A percentile compares a stretch with the other conserved stretches of the same genome.
Evolutionary conservation across 2,797 vertebrate genomes (phyloP).

Genomic region (Sebastes aleutianus): DNA sequence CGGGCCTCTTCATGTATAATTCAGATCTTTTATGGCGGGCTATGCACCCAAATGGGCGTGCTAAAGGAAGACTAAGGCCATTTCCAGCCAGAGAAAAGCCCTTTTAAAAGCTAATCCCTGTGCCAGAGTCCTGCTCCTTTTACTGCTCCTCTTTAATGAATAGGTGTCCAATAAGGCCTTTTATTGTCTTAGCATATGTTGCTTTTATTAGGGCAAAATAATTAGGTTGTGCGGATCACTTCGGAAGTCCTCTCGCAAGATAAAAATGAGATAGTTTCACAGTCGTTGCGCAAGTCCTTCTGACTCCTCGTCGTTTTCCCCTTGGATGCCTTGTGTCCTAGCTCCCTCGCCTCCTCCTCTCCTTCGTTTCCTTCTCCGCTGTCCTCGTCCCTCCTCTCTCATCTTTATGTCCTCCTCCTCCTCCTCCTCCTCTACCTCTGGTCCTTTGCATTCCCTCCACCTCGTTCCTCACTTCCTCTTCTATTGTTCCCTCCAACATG

Average conservation of each 20-base stretch:
- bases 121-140: constrained; percentile 81
- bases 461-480: constrained; percentile 52
- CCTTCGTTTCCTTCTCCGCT: constrained; percentile 51
- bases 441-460: constrained; percentile 59
- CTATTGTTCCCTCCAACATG: constrained; percentile 65
- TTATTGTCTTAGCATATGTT: constrained; percentile 99
- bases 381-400: constrained; percentile 38
- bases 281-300: constrained; percentile 99
- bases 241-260: constrained; percentile 96
- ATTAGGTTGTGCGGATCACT: constrained; percentile 99
- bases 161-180: constrained; percentile 98
- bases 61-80: constrained; percentile 80
- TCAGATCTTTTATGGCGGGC: constrained; percentile 83
- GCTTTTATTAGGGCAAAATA: constrained; percentile 99
- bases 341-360: constrained; percentile 65
- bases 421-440: constrained; percentile 9
- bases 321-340: constrained; percentile 93
- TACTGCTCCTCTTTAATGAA: constrained; percentile 91
- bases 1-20: constrained; percentile 84
- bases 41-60: constrained; percentile 76
- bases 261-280: constrained; percentile 99
- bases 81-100: constrained; percentile 81
- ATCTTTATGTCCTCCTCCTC: constrained; percentile 52
- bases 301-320: constrained; percentile 92
- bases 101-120: constrained; percentile 84